Conservation (phyloP, 2,113 vertebrate genomes). For the Perognathus longimembris region DNA sequence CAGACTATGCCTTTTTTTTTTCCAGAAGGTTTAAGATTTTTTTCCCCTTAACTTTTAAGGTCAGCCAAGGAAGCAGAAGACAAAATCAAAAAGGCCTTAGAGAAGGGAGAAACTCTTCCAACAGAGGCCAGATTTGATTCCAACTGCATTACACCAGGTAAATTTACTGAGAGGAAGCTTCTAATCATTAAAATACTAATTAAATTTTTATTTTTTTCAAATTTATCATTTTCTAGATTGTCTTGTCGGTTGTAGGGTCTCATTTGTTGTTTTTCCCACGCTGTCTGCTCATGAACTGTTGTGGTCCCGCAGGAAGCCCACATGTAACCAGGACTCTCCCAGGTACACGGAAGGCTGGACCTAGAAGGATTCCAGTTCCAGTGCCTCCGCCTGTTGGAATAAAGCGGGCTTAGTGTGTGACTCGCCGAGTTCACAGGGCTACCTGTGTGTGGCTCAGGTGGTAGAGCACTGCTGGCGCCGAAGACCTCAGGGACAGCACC, state of each 20-base stretch:
- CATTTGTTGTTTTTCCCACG: slow-evolving; percentile 23
- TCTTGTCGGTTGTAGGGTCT: background rate
- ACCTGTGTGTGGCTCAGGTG: background rate
- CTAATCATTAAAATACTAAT: slow-evolving; percentile 48
- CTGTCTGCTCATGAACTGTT: background rate
- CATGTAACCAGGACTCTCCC: background rate
- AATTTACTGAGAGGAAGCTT: slow-evolving; percentile 36
- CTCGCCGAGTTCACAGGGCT: background rate
- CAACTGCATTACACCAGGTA: slow-evolving; percentile 99
- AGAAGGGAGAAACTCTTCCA: slow-evolving; percentile 97
- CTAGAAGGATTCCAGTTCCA: background rate
- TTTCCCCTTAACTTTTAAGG: slow-evolving; percentile 84
- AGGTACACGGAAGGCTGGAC: background rate
- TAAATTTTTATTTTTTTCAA: background rate
- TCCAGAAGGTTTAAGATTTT: slow-evolving; percentile 23
- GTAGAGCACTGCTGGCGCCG: too few species aligned
- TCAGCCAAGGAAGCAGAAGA: slow-evolving; percentile 99
- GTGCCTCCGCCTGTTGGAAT: background rate
- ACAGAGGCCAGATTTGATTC: slow-evolving; percentile 98
- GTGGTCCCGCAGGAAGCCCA: background rate
- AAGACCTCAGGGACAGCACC: too few species aligned
- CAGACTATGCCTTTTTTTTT: slow-evolving; percentile 26
- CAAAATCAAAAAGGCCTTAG: slow-evolving; percentile 98
- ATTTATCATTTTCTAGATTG: background rate
- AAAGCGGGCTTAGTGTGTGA: background rate